A percentile compares a stretch with the other conserved stretches of the same genome.
These are phyloP conservation scores for Eospalax fontanierii DNA, from an alignment of 2,797 vertebrate genomes.

Conservation along the genomic window DNA sequence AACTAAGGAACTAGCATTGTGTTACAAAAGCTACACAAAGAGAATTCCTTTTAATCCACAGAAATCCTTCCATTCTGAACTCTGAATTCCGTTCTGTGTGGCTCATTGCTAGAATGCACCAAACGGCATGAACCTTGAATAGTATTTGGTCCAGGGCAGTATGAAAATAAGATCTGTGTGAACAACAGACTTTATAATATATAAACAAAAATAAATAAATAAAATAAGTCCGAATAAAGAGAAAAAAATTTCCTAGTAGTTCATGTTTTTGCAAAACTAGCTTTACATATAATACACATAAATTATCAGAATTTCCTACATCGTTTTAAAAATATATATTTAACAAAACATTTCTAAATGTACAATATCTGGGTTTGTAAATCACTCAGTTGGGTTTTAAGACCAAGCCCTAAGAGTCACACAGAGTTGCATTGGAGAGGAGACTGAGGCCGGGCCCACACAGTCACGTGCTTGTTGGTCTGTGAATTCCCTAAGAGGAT, in stretches of 20 bases:
- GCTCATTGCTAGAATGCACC: conserved; percentile 80
- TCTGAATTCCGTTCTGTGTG: conserved; percentile 68
- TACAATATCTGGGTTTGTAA: conserved; percentile 85
- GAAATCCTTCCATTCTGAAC: conserved; percentile 37
- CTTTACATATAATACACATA: conserved; percentile 91
- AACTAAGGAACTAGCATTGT: conserved; percentile 44
- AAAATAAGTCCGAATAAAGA: conserved; percentile 89
- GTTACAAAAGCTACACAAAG: conserved; percentile 26
- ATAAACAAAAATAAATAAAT: conserved; percentile 91
- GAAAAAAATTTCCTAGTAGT: conserved; percentile 82
- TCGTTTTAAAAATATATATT: conserved; percentile 88
- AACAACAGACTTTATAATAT: conserved; percentile 84
- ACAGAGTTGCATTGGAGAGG: conserved; percentile 81
- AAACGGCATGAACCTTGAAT: conserved; percentile 68
- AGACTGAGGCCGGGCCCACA: conserved; percentile 66
- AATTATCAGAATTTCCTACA: conserved; percentile 89
- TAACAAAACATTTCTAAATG: conserved; percentile 87
- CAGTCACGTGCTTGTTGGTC: background rate
- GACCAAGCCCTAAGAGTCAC: conserved; percentile 84
- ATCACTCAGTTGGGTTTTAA: conserved; percentile 78
- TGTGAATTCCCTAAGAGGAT: conserved; percentile 27
- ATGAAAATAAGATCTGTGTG: conserved; percentile 87
- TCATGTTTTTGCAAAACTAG: conserved; percentile 88
- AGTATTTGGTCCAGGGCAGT: conserved; percentile 87
- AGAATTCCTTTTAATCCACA: conserved; percentile 65